These are phyloP conservation scores for Cataglyphis altisquamis DNA, from an alignment of 2,888 invertebrate species.

Conservation along the genomic window DNA sequence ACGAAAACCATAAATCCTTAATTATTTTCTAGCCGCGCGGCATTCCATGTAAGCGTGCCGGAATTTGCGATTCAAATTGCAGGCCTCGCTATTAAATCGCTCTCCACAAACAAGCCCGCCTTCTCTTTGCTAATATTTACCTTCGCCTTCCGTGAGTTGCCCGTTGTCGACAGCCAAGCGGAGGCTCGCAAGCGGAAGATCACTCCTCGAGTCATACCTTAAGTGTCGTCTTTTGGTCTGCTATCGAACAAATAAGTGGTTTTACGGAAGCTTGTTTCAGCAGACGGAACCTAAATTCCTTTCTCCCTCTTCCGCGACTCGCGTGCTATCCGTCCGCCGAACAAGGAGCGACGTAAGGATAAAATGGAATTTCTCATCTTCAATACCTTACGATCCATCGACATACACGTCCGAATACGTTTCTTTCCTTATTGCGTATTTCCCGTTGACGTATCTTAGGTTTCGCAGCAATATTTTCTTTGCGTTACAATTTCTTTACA, in stretches of 20 bases:
- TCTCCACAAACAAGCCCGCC: constrained; percentile 37
- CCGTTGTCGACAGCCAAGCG: constrained; percentile 44
- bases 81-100: constrained; percentile 61
- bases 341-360: background rate
- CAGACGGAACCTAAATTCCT: constrained; percentile 49
- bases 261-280: constrained; percentile 60
- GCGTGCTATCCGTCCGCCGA: constrained; percentile 36
- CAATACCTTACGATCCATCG: constrained; percentile 13
- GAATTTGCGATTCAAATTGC: constrained; percentile 72
- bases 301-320: background rate
- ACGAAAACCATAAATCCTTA: constrained; percentile 60
- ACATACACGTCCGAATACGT: constrained; percentile 2
- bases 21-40: constrained; percentile 65
- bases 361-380: constrained; percentile 58
- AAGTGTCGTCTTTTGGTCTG: constrained; percentile 49
- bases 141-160: constrained; percentile 31
- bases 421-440: background rate
- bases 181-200: constrained; percentile 54
- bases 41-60: constrained; percentile 57
- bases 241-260: constrained; percentile 65
- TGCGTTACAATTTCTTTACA: background rate
- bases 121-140: constrained; percentile 67
- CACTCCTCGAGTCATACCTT: constrained; percentile 63
- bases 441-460: background rate
- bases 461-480: background rate